Base-by-base conservation (phyloP, 2,113 vertebrate genomes). In the Steatornis caripensis region DNA sequence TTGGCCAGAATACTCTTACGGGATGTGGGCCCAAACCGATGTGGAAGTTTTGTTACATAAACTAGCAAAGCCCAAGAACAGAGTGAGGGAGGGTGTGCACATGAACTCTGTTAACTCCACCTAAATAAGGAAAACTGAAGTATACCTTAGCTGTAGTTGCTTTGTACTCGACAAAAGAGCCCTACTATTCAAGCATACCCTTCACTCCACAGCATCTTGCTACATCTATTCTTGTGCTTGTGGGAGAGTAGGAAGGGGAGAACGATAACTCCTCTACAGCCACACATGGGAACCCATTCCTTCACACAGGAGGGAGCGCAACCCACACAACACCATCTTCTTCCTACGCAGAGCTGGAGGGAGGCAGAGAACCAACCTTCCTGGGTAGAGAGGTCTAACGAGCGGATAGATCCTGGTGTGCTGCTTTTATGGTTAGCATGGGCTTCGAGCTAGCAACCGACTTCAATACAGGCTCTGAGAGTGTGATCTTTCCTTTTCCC, bases 381-480 rank as follows among this genome's bases (percentile, higher is more conserved):
- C 66, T 36, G 34, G 45, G 54, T 0, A 62, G 36, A 37, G 48
- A 32, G 36, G 12, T 77, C 45, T 36, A 18, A 54, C 18, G 30
- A 91, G 17, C 23, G 61, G 57, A 15, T 15, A 27, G 5, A 49
- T 48, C 46, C 39, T 27, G 30, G 29, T 0, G 0, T 46, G 54
- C 7, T 0, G 5, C 64, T 65, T 39, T 36, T 20, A n/a, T 41
- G 19, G 20, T 43, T 36, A 64, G 72, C 41, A 74, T 0, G 0
- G 62, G 41, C 66, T 86, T 58, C 0, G 0, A 37, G 53, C 20
- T 23, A 69, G 22, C 37, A 89, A 48, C 16, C 1, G 2, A 39
- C 27, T 26, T 75, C 41, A 34, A 8, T 48, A 74, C 39, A 37
- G 29, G 15, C 26, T 29, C 49, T 0, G 0, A 66, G 54, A 58